Percentiles rank a stretch among this genome's conserved stretches.
Evolutionary conservation across 1,140 invertebrate genomes (phyloP).

Genomic region (Polypedilum pembai): DNA sequence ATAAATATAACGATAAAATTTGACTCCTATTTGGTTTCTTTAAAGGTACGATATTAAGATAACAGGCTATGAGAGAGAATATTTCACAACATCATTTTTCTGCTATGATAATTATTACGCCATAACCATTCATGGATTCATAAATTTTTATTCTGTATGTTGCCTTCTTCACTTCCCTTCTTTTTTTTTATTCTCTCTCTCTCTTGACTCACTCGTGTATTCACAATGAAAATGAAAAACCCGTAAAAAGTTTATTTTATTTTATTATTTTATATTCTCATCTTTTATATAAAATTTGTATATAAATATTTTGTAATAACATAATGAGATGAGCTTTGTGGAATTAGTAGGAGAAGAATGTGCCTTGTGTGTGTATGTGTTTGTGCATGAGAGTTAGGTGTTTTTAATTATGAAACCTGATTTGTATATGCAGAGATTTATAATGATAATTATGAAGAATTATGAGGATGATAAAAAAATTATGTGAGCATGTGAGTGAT

Average conservation of each 20-base stretch:
- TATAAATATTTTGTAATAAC: not conserved
- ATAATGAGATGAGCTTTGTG: not conserved
- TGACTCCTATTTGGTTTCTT: too few relatives aligned
- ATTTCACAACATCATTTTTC: not conserved
- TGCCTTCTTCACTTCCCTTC: not conserved
- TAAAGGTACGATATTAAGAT: too few relatives aligned
- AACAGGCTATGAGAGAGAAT: too few relatives aligned
- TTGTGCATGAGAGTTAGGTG: not conserved
- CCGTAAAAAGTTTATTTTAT: conserved; percentile 1
- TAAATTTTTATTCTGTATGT: not conserved
- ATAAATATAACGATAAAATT: too few relatives aligned
- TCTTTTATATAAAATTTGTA: not conserved
- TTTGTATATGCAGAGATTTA: not conserved
- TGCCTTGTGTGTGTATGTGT: too few relatives aligned
- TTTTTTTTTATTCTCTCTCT: not conserved
- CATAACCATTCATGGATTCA: not conserved
- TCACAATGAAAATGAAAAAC: not conserved
- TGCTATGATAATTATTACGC: conserved; percentile 13
- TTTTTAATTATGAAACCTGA: conserved; percentile 10
- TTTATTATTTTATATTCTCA: not conserved
- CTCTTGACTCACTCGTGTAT: not conserved
- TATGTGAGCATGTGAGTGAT: too few relatives aligned
- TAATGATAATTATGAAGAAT: not conserved
- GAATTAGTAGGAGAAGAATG: not conserved
- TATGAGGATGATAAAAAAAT: too few relatives aligned